phyloP scores from a whole-genome alignment of 2,888 invertebrate species.

The Pimpla rufipes region DNA sequence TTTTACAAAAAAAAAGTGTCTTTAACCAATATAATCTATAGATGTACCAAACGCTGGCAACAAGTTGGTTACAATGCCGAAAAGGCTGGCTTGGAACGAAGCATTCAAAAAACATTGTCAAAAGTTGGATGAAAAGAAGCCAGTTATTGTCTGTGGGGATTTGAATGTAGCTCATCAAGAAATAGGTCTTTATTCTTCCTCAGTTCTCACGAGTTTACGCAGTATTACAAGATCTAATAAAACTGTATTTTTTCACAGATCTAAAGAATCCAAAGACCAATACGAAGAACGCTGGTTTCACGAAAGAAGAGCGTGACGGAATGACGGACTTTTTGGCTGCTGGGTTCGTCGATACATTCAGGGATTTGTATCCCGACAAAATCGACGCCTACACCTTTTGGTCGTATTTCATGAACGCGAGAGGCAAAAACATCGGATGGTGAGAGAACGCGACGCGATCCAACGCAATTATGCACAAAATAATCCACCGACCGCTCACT shows the following conservation, averaged over 20 bases:
- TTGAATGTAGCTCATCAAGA: conserved; percentile 98
- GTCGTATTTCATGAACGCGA: conserved; percentile 96
- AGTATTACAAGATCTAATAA: neutral
- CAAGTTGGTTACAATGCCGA: conserved; percentile 94
- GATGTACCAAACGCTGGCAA: conserved; percentile 98
- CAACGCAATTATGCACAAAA: conserved; percentile 8
- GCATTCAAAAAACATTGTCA: conserved; percentile 92
- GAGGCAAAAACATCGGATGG: conserved; percentile 98
- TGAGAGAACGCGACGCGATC: conserved; percentile 83
- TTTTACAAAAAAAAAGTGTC: neutral
- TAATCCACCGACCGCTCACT: conserved; percentile 55
- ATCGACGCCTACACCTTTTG: conserved; percentile 96
- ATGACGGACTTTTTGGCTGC: conserved; percentile 93
- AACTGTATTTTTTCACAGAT: conserved; percentile 88
- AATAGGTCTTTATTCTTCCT: conserved; percentile 88
- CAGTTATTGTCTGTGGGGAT: conserved; percentile 98
- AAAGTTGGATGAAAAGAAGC: conserved; percentile 94
- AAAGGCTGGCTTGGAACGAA: conserved; percentile 96
- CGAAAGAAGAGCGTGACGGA: conserved; percentile 96
- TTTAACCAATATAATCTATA: conserved; percentile 75
- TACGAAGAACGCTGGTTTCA: conserved; percentile 97
- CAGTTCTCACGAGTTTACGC: conserved; percentile 3
- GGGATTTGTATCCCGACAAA: conserved; percentile 94
- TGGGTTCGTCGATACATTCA: conserved; percentile 95
- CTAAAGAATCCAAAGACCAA: conserved; percentile 97